A percentile compares a stretch with the other conserved stretches of the same genome.
Evolutionary conservation across 2,888 invertebrate genomes (phyloP).

Genomic region (Acleris literana): DNA sequence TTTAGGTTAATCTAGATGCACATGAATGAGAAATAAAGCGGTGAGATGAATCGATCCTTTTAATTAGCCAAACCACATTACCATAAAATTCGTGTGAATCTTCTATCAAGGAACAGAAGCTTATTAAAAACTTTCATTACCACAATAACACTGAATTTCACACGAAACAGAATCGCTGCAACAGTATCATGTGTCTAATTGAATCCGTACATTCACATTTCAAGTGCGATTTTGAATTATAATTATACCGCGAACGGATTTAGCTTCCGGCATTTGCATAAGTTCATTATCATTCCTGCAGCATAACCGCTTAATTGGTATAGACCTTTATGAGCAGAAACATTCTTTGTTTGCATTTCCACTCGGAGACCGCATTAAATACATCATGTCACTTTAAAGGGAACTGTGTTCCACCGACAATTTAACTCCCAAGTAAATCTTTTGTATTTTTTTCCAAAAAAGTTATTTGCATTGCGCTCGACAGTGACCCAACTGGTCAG

Average conservation of each 20-base stretch:
- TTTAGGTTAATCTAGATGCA: conserved; percentile 2
- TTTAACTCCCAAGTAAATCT: background rate
- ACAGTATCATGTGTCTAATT: conserved; percentile 22
- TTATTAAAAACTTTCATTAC: conserved; percentile 30
- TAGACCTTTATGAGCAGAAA: conserved; percentile 10
- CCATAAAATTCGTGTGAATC: conserved; percentile 26
- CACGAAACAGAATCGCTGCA: conserved; percentile 49
- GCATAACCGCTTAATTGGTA: conserved; percentile 8
- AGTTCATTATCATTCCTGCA: conserved; percentile 24
- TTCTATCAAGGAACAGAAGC: conserved; percentile 22
- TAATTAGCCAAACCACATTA: conserved; percentile 15
- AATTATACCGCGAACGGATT: conserved; percentile 30
- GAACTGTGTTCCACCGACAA: background rate
- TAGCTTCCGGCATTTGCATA: conserved; percentile 36
- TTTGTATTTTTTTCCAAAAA: conserved; percentile 6
- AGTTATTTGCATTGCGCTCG: conserved; percentile 44
- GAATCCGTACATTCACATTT: conserved; percentile 45
- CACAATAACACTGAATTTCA: conserved; percentile 46
- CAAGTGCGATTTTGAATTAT: conserved; percentile 37
- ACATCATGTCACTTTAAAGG: conserved; percentile 10
- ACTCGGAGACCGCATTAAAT: background rate
- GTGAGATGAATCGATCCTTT: conserved; percentile 17
- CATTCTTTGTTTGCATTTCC: conserved; percentile 24
- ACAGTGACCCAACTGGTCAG: conserved; percentile 64
- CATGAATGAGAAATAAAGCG: background rate